Conservation (phyloP, 2,888 invertebrate species). For the Tipula unca region DNA sequence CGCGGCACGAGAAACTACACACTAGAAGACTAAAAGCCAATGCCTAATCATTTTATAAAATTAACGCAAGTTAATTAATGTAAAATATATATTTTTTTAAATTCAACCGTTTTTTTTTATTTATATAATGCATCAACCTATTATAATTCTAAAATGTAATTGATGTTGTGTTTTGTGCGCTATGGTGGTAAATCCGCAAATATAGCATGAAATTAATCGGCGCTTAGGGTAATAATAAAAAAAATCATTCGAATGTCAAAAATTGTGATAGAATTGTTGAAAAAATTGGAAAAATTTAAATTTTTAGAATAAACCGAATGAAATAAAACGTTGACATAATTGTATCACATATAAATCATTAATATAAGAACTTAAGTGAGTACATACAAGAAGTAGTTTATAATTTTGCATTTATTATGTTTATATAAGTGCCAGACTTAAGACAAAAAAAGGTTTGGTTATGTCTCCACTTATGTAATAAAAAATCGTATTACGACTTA, state of each 20-base stretch:
- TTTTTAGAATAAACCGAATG: not conserved
- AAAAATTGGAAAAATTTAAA: not conserved
- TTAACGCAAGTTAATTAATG: not conserved
- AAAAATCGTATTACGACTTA: not conserved
- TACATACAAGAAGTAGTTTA: not conserved
- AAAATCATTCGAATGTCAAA: constrained; percentile 8
- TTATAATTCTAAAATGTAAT: not conserved
- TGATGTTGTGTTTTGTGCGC: not conserved
- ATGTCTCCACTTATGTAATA: not conserved
- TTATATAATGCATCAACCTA: not conserved
- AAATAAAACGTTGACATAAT: not conserved
- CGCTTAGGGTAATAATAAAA: not conserved
- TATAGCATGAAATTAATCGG: not conserved
- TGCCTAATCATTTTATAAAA: not conserved
- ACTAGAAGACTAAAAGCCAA: not conserved
- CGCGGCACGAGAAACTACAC: not conserved
- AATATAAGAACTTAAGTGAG: not conserved
- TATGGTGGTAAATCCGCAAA: not conserved
- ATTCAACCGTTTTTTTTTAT: not conserved
- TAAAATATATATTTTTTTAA: not conserved
- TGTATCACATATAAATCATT: not conserved
- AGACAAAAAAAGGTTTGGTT: not conserved
- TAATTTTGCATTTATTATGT: not conserved
- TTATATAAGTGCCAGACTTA: not conserved
- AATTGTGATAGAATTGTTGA: not conserved